phyloP scores from a whole-genome alignment of 2,888 invertebrate genomes.

The Apocheima hispidaria region DNA sequence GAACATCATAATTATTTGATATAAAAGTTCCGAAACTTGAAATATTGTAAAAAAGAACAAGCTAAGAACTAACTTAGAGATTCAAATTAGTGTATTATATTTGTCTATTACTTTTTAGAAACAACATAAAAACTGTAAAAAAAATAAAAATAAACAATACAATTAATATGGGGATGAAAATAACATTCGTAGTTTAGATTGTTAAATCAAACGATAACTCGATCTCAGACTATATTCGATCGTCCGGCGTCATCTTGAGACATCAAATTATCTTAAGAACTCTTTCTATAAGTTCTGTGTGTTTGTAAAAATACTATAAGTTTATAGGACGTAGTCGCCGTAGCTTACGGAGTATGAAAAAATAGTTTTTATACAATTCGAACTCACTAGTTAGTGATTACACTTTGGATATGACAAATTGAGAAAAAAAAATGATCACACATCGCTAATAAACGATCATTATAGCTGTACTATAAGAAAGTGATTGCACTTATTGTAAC shows the following conservation, averaged over 20 bases:
- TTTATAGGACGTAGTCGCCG: slow-evolving; percentile 58
- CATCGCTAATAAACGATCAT: neutral
- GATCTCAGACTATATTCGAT: slow-evolving; percentile 39
- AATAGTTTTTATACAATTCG: slow-evolving; percentile 83
- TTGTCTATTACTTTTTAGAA: no score
- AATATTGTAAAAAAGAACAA: no score
- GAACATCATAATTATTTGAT: no score
- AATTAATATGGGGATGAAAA: neutral
- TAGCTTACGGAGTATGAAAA: slow-evolving; percentile 72
- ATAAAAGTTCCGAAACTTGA: no score
- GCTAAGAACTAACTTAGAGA: no score
- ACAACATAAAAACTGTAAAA: neutral
- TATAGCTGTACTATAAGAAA: slow-evolving; percentile 25
- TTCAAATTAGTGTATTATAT: no score
- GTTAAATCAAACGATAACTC: slow-evolving; percentile 27
- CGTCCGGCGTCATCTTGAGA: slow-evolving; percentile 24
- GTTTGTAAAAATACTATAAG: slow-evolving; percentile 76
- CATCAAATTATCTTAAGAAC: slow-evolving; percentile 34
- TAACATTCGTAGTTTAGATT: slow-evolving; percentile 22
- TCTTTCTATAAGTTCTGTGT: slow-evolving; percentile 44
- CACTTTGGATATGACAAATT: slow-evolving; percentile 56
- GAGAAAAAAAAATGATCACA: slow-evolving; percentile 9
- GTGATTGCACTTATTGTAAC: slow-evolving; percentile 21
- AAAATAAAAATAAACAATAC: neutral
- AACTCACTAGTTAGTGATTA: slow-evolving; percentile 74